A percentile compares a stretch with the other conserved stretches of the same genome.
phyloP scores from a whole-genome alignment of 2,888 invertebrate genomes.

The Leptogaster cylindrica region DNA sequence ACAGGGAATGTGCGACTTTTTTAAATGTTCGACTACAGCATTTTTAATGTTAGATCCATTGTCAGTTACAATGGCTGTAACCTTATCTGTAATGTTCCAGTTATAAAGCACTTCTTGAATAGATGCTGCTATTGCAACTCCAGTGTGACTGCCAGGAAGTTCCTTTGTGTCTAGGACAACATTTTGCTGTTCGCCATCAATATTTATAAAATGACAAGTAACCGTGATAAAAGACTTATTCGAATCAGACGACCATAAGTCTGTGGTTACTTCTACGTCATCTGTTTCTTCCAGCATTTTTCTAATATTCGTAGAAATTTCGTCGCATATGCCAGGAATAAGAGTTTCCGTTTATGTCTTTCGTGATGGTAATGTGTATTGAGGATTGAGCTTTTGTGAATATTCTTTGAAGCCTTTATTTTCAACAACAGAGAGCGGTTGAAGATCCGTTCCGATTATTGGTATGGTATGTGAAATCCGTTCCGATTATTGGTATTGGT shows the following conservation, averaged over 20 bases:
- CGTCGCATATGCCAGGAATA: background rate
- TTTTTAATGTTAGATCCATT: constrained; percentile 36
- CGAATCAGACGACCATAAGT: background rate
- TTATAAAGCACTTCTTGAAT: background rate
- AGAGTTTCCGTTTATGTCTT: background rate
- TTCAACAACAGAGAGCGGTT: too few species aligned
- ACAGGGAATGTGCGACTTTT: constrained; percentile 37
- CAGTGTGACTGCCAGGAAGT: background rate
- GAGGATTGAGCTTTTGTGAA: too few species aligned
- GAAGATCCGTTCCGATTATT: too few species aligned
- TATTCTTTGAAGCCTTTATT: too few species aligned
- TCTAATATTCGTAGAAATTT: background rate
- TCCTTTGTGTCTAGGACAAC: too few species aligned
- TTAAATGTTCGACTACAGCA: constrained; percentile 17
- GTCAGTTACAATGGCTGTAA: constrained; percentile 28
- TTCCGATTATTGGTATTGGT: too few species aligned
- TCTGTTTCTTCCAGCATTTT: background rate
- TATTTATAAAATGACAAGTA: background rate
- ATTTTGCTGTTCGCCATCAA: background rate
- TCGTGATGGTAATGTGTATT: background rate
- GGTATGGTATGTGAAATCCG: too few species aligned
- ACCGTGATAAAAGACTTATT: background rate
- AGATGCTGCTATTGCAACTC: background rate
- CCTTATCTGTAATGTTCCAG: constrained; percentile 12
- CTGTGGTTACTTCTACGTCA: background rate